These are phyloP conservation scores for Noctua janthe DNA, from an alignment of 2,888 invertebrate genomes.

Conservation along the genomic window DNA sequence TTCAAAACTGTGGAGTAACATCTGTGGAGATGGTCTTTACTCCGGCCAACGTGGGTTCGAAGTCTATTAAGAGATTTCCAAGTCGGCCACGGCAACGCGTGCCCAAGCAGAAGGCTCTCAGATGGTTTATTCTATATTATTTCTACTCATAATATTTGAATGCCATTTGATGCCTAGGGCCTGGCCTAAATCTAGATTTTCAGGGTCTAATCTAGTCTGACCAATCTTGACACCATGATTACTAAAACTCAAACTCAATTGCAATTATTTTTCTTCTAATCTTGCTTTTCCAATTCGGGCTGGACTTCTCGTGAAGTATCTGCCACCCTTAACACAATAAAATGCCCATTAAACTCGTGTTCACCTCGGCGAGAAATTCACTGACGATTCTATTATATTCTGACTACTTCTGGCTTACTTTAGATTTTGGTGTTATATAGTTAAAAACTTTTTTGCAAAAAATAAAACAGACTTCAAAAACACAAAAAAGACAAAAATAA, in stretches of 20 bases:
- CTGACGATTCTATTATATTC: constrained; percentile 70
- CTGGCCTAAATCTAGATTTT: background rate
- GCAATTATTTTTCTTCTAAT: background rate
- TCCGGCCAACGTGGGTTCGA: too few species aligned
- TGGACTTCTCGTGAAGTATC: constrained; percentile 7
- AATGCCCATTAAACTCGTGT: constrained; percentile 69
- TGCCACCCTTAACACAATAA: constrained; percentile 21
- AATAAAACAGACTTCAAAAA: too few species aligned
- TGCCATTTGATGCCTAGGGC: background rate
- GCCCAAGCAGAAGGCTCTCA: too few species aligned
- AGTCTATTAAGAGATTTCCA: too few species aligned
- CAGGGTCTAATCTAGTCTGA: background rate
- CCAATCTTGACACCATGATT: background rate
- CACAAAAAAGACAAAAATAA: too few species aligned
- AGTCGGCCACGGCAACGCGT: too few species aligned
- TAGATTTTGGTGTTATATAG: background rate
- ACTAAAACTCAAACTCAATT: background rate
- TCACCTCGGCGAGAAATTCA: constrained; percentile 71
- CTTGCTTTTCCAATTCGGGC: background rate
- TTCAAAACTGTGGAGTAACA: too few species aligned
- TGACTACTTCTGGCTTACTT: background rate
- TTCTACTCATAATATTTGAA: background rate
- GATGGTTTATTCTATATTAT: background rate
- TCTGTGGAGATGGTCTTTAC: background rate
- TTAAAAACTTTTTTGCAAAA: background rate